phyloP scores from a whole-genome alignment of 1,140 invertebrate genomes.

The Medauroidea extradentata region DNA sequence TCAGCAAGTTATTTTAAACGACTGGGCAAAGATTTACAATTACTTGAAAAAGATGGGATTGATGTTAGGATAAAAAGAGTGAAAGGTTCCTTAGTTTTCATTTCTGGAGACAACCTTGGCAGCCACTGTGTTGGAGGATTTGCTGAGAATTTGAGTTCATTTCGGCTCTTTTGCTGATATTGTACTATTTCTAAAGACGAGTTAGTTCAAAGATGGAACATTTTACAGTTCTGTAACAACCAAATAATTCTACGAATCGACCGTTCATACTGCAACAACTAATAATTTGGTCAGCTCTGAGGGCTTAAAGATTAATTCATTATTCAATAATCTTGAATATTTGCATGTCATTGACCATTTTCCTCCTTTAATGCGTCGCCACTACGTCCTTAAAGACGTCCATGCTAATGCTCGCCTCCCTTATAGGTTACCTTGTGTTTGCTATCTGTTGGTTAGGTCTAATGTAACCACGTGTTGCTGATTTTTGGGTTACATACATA shows the following conservation, averaged over 20 bases:
- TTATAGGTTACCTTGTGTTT: no score
- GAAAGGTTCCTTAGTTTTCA: constrained; percentile 22
- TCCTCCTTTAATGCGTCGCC: no score
- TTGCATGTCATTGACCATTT: neutral
- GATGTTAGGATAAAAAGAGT: neutral
- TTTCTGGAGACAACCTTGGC: constrained; percentile 28
- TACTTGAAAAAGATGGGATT: neutral
- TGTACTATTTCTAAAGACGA: constrained; percentile 20
- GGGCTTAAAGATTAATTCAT: neutral
- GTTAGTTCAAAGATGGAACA: constrained; percentile 19
- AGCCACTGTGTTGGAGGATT: constrained; percentile 25
- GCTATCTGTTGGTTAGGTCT: no score
- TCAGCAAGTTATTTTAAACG: neutral
- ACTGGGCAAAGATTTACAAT: no score
- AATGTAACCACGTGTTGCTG: no score
- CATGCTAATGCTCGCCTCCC: no score
- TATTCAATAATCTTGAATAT: neutral
- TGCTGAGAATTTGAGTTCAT: constrained; percentile 25
- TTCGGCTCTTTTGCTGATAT: constrained; percentile 23
- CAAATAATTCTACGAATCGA: no score
- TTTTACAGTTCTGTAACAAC: constrained; percentile 16
- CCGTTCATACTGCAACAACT: neutral
- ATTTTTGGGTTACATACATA: no score
- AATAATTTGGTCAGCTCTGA: neutral
- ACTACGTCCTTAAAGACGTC: no score